phyloP scores from a whole-genome alignment of 2,888 invertebrate species.

The Eupeodes luniger region DNA sequence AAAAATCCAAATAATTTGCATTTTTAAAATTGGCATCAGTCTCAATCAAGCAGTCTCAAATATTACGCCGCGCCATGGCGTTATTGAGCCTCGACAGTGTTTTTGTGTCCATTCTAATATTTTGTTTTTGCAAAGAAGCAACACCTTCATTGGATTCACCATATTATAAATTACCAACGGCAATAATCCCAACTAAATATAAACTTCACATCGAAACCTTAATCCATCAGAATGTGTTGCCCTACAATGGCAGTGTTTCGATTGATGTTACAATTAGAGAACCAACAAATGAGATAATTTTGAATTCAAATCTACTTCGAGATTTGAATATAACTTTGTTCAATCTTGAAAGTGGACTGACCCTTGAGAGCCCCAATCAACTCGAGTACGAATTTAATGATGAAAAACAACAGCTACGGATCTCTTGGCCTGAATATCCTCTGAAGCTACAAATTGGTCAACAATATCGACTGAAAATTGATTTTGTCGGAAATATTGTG shows the following conservation, averaged over 20 bases:
- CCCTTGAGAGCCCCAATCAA: neutral
- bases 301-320: neutral
- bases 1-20: neutral
- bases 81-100: too few relatives aligned
- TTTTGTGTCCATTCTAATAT: neutral
- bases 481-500: neutral
- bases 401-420: neutral
- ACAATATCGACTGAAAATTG: neutral
- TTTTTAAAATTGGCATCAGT: neutral
- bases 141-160: neutral
- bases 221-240: neutral
- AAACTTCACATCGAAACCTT: neutral
- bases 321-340: neutral
- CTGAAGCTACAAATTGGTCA: constrained; percentile 6
- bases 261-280: constrained; percentile 24
- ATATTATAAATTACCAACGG: neutral
- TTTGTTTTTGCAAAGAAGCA: neutral
- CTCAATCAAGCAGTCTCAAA: neutral
- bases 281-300: constrained; percentile 19
- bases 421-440: neutral
- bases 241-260: constrained; percentile 5
- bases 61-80: neutral
- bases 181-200: neutral
- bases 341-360: neutral
- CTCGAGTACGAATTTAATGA: neutral